phyloP scores from a whole-genome alignment of 35 echinoderm and acorn worm genomes.

The Ophioderma brevispina region DNA sequence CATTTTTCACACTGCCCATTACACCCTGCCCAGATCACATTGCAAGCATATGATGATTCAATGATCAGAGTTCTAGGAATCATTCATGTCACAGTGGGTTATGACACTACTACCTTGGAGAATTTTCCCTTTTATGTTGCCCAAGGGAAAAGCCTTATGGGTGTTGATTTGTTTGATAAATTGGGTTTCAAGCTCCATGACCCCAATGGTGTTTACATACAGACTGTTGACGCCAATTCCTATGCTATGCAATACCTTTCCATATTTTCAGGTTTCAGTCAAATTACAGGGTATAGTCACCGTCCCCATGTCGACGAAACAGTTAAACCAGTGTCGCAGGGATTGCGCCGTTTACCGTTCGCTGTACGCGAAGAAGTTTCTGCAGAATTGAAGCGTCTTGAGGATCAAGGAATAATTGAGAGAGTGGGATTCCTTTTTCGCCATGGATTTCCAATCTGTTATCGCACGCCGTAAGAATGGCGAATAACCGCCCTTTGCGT shows the following conservation, averaged over 20 bases:
- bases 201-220: background rate
- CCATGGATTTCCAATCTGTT: slow-evolving; percentile 16
- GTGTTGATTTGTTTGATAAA: slow-evolving; percentile 24
- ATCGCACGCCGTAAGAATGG: slow-evolving; percentile 26
- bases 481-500: slow-evolving; percentile 8
- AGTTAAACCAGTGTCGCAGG: background rate
- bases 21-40: too few relatives aligned
- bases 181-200: slow-evolving; percentile 10
- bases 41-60: background rate
- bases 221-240: background rate
- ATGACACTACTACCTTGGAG: background rate
- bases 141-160: slow-evolving; percentile 23
- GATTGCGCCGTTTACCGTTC: slow-evolving; percentile 13
- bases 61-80: background rate
- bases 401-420: slow-evolving; percentile 1
- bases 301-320: background rate
- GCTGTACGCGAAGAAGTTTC: slow-evolving; percentile 30
- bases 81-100: background rate
- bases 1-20: background rate
- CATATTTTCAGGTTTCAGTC: background rate
- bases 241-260: background rate
- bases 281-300: slow-evolving; percentile 20
- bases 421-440: background rate
- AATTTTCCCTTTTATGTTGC: slow-evolving; percentile 3
- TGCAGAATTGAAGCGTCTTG: slow-evolving; percentile 10